Evolutionary conservation across 2,113 vertebrate genomes (phyloP), one percentile per base, ranked within the genome.

Genomic region (Odobenus rosmarus): DNA sequence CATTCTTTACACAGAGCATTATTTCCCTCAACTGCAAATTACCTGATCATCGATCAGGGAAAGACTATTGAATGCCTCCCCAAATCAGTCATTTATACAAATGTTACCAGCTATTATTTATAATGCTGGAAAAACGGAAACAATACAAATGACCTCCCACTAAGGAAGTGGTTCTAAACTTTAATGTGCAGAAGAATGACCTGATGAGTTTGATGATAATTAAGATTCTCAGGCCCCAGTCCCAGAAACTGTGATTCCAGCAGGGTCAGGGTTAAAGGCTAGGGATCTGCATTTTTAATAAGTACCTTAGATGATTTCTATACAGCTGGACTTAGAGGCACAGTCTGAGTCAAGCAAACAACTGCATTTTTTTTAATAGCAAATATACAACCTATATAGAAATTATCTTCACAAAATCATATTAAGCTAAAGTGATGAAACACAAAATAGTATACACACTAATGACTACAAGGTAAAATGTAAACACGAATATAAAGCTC

Each of bases 71-170:
- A 91, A 23, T 31, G 72, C 14, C 1, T 39, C 28, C 23, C 33
- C 69, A 93, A 97, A 61, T 57, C 0, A 95, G 15, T 89, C 79
- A 93, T 49, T 71, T 85, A 9, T 82, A 88, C 28, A 95, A 93
- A 93, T 67, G 21, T 46, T 88, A 14, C 28, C 36, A 1, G 42
- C 14, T 89, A 82, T 59, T 81, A 88, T 62, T 72, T 92, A 83
- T 16, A 86, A 86, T 36, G 7, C 12, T 92, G 53, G n/a, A 71
- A 64, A 86, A 97, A 77, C 13, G 1, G 6, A 59, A 90, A 93
- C 2, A 88, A 64, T 13, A 18, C 24, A 69, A 76, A 90, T 42
- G 8, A 93, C 31, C 39, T 94, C 84, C 33, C 49, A 85, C 26
- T 36, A 83, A 92, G 13, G 13, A 93, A 85, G 49, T 26, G 13